These are phyloP conservation scores for Caenorhabditis virilis DNA, from an alignment of 2,888 invertebrate species.

Conservation along the genomic window DNA sequence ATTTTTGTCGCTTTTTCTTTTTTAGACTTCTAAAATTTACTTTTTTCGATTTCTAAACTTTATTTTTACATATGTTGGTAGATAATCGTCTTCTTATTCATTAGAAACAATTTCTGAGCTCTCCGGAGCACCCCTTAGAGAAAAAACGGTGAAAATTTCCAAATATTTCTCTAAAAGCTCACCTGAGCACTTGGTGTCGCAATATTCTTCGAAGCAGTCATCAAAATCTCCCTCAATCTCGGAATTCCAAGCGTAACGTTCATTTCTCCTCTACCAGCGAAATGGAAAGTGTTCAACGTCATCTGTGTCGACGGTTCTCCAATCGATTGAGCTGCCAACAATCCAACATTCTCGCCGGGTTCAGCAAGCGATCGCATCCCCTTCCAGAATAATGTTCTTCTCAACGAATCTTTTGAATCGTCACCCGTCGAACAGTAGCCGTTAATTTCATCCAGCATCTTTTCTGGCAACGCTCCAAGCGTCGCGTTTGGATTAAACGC, in stretches of 20 bases:
- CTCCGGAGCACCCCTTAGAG: too few relatives aligned
- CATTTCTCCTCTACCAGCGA: constrained; percentile 95
- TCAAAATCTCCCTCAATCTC: constrained; percentile 90
- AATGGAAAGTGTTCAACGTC: constrained; percentile 99
- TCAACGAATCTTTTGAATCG: constrained; percentile 41
- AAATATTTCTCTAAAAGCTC: constrained; percentile 80
- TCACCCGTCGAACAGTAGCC: constrained; percentile 51
- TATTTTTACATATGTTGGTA: too few relatives aligned
- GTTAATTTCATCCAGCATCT: constrained; percentile 75
- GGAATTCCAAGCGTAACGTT: constrained; percentile 99
- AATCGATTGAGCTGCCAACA: constrained; percentile 94
- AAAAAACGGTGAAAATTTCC: constrained; percentile 72
- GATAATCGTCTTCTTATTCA: too few relatives aligned
- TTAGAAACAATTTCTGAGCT: too few relatives aligned
- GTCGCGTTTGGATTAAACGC: constrained; percentile 77
- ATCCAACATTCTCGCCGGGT: constrained; percentile 94
- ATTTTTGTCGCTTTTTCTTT: too few relatives aligned
- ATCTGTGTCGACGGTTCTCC: constrained; percentile 99
- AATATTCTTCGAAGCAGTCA: constrained; percentile 88
- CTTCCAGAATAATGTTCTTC: constrained; percentile 65
- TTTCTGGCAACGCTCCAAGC: constrained; percentile 85
- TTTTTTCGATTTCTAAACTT: too few relatives aligned
- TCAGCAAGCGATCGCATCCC: constrained; percentile 77
- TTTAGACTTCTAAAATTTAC: too few relatives aligned
- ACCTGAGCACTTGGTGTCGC: constrained; percentile 86